phyloP scores from a whole-genome alignment of 2,797 vertebrate species.

The Coregonus suidteri region DNA sequence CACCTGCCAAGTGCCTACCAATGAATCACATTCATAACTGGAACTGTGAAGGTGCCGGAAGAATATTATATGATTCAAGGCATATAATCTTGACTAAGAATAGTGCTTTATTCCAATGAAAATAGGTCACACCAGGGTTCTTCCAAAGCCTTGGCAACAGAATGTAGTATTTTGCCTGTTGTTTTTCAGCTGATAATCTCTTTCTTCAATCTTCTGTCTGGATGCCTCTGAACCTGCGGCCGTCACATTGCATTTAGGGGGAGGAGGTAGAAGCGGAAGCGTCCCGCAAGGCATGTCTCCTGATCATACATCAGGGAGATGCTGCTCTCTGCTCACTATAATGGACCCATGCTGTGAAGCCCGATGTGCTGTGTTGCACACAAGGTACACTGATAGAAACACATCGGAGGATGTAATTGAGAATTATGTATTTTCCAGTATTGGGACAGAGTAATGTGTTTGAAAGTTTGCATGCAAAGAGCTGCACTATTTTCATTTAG shows the following conservation, averaged over 20 bases:
- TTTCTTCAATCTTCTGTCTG: background rate
- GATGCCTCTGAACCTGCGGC: conserved; percentile 40
- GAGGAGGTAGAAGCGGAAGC: conserved; percentile 47
- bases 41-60: conserved; percentile 1
- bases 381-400: conserved; percentile 35
- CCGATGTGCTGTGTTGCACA: conserved; percentile 33
- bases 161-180: background rate
- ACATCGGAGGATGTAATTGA: conserved; percentile 28
- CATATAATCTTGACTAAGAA: background rate
- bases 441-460: background rate
- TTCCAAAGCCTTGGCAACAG: background rate
- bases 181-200: background rate
- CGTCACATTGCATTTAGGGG: conserved; percentile 55
- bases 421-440: conserved; percentile 14
- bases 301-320: conserved; percentile 54
- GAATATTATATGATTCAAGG: background rate
- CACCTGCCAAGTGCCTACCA: conserved; percentile 3
- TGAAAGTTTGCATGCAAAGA: background rate
- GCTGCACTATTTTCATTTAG: background rate
- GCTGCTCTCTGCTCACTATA: conserved; percentile 56
- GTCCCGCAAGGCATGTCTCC: conserved; percentile 61
- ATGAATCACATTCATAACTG: conserved; percentile 7
- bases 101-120: background rate
- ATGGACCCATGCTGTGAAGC: conserved; percentile 57
- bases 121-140: background rate